These are phyloP conservation scores for Ormia ochracea DNA, from an alignment of 2,888 invertebrate species.

Conservation along the genomic window DNA sequence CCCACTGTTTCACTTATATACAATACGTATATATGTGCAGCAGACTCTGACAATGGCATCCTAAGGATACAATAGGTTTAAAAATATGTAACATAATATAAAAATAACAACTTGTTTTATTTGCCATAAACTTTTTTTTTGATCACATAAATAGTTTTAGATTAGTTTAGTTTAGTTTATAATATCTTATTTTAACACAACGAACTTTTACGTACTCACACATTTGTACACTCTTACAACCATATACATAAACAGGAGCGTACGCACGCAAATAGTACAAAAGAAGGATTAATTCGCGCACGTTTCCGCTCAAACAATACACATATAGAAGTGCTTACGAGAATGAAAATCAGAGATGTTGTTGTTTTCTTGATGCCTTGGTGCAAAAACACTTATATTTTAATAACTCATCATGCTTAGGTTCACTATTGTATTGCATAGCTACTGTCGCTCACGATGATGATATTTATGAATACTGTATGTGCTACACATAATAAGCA, in stretches of 20 bases:
- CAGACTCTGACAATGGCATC: conserved; percentile 5
- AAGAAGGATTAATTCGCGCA: not conserved
- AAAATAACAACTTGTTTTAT: conserved; percentile 35
- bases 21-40: not conserved
- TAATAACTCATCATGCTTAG: not conserved
- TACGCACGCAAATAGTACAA: not conserved
- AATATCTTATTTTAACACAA: conserved; percentile 20
- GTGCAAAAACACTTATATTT: not conserved
- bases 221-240: not conserved
- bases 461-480: conserved; percentile 38
- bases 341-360: not conserved
- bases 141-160: conserved; percentile 53
- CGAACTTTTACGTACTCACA: conserved; percentile 1
- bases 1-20: conserved; percentile 24
- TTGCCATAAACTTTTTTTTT: not conserved
- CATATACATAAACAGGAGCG: too few species aligned
- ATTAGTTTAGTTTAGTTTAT: conserved; percentile 25
- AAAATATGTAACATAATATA: conserved; percentile 50
- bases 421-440: not conserved
- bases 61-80: conserved; percentile 1
- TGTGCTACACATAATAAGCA: conserved; percentile 77
- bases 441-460: conserved; percentile 8
- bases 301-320: not conserved
- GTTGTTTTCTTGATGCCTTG: not conserved
- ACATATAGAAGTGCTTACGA: not conserved